A percentile compares a stretch with the other conserved stretches of the same genome.
Conservation (phyloP, 2,888 invertebrate species). For the Rotaria magnacalcarata region DNA sequence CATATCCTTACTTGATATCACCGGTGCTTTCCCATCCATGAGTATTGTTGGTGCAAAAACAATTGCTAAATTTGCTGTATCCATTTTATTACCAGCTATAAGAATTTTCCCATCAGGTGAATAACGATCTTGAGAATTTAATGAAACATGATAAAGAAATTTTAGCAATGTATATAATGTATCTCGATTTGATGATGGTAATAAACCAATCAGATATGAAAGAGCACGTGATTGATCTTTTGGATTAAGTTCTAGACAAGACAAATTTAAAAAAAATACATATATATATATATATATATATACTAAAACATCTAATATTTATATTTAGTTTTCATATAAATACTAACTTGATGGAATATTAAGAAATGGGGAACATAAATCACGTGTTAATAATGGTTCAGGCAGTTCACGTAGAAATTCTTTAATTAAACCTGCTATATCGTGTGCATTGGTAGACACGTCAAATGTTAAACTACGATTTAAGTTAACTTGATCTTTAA, state of each 20-base stretch:
- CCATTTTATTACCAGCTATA: conserved; percentile 81
- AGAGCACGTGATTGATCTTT: conserved; percentile 72
- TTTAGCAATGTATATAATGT: conserved; percentile 76
- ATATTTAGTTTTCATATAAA: background rate
- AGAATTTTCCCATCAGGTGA: background rate
- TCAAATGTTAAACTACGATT: conserved; percentile 35
- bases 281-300: no score
- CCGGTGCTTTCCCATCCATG: conserved; percentile 53
- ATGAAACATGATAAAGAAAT: conserved; percentile 74
- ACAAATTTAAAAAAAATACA: background rate
- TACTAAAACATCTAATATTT: background rate
- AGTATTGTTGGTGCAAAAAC: conserved; percentile 87
- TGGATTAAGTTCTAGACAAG: conserved; percentile 54
- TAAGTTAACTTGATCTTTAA: conserved; percentile 41
- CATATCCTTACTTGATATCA: conserved; percentile 27
- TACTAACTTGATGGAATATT: conserved; percentile 61
- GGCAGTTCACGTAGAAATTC: conserved; percentile 74
- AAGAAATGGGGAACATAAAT: conserved; percentile 81
- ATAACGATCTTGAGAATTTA: conserved; percentile 62
- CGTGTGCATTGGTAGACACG: conserved; percentile 39
- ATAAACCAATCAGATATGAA: conserved; percentile 75
- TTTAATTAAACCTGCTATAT: conserved; percentile 45
- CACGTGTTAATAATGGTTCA: conserved; percentile 80
- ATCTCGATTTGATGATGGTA: conserved; percentile 81
- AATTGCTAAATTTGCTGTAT: conserved; percentile 82